Conservation (phyloP, 2,888 invertebrate genomes). For the Tineola bisselliella region DNA sequence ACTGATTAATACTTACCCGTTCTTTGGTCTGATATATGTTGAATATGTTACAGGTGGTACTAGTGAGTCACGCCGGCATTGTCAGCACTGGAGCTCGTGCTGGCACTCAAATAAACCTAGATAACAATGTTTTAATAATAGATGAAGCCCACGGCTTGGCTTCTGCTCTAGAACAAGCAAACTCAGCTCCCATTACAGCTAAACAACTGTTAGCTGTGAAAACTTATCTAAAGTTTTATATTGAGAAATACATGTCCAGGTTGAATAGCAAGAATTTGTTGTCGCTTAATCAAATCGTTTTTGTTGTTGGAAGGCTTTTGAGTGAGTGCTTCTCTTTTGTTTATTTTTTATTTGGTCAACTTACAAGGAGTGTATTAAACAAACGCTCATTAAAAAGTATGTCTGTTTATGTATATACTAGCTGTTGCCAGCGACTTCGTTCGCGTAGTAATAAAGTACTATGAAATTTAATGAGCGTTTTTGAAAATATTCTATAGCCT, state of each 20-base stretch:
- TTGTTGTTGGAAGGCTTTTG: constrained; percentile 74
- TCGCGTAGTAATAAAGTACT: too few relatives aligned
- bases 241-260: constrained; percentile 75
- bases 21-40: too few relatives aligned
- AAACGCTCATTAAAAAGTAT: too few relatives aligned
- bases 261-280: constrained; percentile 84
- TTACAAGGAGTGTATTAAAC: too few relatives aligned
- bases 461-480: too few relatives aligned
- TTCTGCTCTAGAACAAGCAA: constrained; percentile 87
- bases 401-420: too few relatives aligned
- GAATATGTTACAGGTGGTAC: constrained; percentile 36
- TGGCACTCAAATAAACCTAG: constrained; percentile 55
- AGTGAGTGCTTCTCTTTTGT: constrained; percentile 51
- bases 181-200: constrained; percentile 78
- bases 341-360: too few relatives aligned
- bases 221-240: constrained; percentile 75
- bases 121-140: constrained; percentile 83
- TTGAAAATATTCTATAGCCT: too few relatives aligned
- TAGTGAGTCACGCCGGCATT: constrained; percentile 56
- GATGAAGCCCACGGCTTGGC: constrained; percentile 98
- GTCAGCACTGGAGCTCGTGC: constrained; percentile 52
- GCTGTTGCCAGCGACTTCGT: too few relatives aligned
- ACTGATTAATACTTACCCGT: too few relatives aligned
- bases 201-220: constrained; percentile 72
- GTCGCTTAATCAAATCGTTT: constrained; percentile 82